These are phyloP conservation scores for Hecatera dysodea DNA, from an alignment of 2,888 invertebrate genomes.

Conservation along the genomic window DNA sequence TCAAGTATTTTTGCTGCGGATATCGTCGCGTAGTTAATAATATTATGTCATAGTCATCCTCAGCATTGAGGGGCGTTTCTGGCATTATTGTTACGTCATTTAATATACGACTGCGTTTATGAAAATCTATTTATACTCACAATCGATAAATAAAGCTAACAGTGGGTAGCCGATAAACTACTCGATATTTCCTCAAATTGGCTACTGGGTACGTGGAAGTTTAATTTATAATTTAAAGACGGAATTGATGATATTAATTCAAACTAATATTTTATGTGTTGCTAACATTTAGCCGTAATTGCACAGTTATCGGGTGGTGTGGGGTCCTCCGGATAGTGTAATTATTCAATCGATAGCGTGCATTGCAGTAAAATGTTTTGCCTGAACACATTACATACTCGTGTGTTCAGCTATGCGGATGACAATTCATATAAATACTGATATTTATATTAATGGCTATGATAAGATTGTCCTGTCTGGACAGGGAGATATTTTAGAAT, in stretches of 20 bases:
- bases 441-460: conserved; percentile 3
- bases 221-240: conserved; percentile 9
- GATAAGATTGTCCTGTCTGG: neutral
- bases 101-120: conserved; percentile 31
- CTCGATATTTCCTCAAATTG: conserved; percentile 41
- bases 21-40: conserved; percentile 44
- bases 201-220: conserved; percentile 27
- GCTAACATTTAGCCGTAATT: conserved; percentile 23
- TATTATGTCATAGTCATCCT: conserved; percentile 34
- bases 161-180: conserved; percentile 18
- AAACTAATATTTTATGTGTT: conserved; percentile 3
- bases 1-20: conserved; percentile 29
- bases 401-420: conserved; percentile 23
- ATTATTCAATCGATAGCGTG: conserved; percentile 64
- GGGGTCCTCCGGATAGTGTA: conserved; percentile 32
- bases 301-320: conserved; percentile 7
- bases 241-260: conserved; percentile 17
- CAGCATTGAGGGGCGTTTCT: conserved; percentile 44
- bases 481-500: neutral
- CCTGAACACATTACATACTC: conserved; percentile 17
- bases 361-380: conserved; percentile 58
- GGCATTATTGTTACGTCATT: conserved; percentile 38
- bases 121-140: conserved; percentile 51
- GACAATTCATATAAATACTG: conserved; percentile 12
- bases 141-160: conserved; percentile 45